Percentiles rank a stretch among this genome's conserved stretches.
Conservation (phyloP, 2,797 vertebrate genomes). For the Spondyliosoma cantharus region DNA sequence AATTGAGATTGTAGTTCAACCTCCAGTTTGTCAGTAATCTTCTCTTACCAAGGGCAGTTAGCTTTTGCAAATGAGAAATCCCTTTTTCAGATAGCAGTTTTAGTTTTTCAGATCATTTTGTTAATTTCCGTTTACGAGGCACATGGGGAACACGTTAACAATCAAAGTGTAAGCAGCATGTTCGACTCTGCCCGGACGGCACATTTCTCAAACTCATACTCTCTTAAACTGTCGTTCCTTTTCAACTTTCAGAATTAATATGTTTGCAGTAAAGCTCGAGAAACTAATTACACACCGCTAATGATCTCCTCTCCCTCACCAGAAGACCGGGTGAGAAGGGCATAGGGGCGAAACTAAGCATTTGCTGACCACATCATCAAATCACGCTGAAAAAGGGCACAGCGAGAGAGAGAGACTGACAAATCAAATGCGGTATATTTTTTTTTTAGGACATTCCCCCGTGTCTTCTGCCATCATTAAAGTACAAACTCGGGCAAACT, state of each 20-base stretch:
- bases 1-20: background rate
- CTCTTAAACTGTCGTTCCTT: slow-evolving; percentile 48
- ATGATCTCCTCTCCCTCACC: slow-evolving; percentile 48
- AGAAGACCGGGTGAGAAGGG: slow-evolving; percentile 35
- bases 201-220: slow-evolving; percentile 29
- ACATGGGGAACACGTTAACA: slow-evolving; percentile 52
- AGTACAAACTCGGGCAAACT: slow-evolving; percentile 33
- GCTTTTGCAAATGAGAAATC: slow-evolving; percentile 13
- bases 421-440: slow-evolving; percentile 46
- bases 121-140: slow-evolving; percentile 48
- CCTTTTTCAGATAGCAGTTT: slow-evolving; percentile 35
- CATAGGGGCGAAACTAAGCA: slow-evolving; percentile 47
- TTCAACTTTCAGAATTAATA: slow-evolving; percentile 67
- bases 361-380: slow-evolving; percentile 32
- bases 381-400: slow-evolving; percentile 37
- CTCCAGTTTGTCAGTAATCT: slow-evolving; percentile 16
- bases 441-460: background rate
- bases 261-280: slow-evolving; percentile 32
- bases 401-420: slow-evolving; percentile 28
- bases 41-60: slow-evolving; percentile 4
- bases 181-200: slow-evolving; percentile 31
- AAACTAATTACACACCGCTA: slow-evolving; percentile 66
- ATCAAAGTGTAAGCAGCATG: slow-evolving; percentile 55
- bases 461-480: slow-evolving; percentile 26
- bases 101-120: slow-evolving; percentile 53